A percentile compares a stretch with the other conserved stretches of the same genome.
phyloP scores from a whole-genome alignment of 2,113 vertebrate species.

The Cynocephalus volans region DNA sequence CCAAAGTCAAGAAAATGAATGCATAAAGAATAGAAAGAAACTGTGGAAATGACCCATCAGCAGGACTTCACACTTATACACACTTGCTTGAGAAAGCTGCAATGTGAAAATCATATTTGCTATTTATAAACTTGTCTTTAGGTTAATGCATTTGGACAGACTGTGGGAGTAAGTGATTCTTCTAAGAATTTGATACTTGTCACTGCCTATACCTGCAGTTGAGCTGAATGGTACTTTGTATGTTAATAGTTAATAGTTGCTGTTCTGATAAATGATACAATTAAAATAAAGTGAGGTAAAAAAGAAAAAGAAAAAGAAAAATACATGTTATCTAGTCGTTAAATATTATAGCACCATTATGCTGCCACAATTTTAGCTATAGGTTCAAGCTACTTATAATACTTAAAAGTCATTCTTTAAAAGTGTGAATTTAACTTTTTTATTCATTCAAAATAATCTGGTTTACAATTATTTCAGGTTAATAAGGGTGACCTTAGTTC shows the following conservation, averaged over 20 bases:
- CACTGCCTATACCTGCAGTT: constrained; percentile 87
- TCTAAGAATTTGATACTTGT: constrained; percentile 87
- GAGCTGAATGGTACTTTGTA: constrained; percentile 90
- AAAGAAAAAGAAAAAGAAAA: not conserved
- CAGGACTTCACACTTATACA: constrained; percentile 82
- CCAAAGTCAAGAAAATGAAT: constrained; percentile 69
- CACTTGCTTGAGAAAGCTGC: constrained; percentile 84
- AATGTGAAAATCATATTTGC: constrained; percentile 87
- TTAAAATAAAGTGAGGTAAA: constrained; percentile 86
- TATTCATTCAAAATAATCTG: not conserved
- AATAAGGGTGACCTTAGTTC: not conserved
- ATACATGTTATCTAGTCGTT: not conserved
- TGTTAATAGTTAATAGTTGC: constrained; percentile 86
- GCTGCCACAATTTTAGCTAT: not conserved
- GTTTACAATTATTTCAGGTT: not conserved
- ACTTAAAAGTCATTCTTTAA: constrained; percentile 21
- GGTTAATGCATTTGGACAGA: constrained; percentile 88
- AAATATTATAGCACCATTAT: not conserved
- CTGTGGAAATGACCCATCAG: constrained; percentile 55
- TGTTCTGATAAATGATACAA: constrained; percentile 88
- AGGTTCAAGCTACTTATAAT: not conserved
- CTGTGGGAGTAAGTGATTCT: constrained; percentile 87
- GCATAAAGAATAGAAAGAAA: constrained; percentile 79
- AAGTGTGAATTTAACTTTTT: not conserved
- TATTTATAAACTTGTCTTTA: constrained; percentile 89